Base-by-base conservation (phyloP, 2,797 vertebrate genomes). In the Bradypus variegatus region DNA sequence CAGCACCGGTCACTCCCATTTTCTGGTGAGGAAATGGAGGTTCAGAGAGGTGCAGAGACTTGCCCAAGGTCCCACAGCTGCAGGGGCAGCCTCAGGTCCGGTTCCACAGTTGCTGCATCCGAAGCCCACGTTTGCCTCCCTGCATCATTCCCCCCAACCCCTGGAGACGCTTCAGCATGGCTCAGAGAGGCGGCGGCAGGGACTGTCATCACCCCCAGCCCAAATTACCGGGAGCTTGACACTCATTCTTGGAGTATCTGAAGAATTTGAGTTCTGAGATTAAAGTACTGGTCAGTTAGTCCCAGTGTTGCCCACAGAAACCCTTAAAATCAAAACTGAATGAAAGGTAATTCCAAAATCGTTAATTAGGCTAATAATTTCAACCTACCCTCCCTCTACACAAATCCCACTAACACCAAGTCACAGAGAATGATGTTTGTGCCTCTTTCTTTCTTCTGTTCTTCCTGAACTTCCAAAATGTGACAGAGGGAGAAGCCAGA, bases 271-370 rank as follows among this genome's bases (percentile, higher is more conserved):
- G 27, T 90, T 85, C 2, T 85, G 75, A 58, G 75, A 29, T 38
- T n/a, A 58, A 73, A 69, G 23, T 70, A 33, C 62, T 58, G 29
- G 55, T 38, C 53, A 76, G 13, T 62, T 31, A 64, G 27, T 69
- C 18, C 12, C 58, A 64, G 41, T 45, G 4, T 41, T 85, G 19
- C 27, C 18, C 29, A 55, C 72, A 50, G 65, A 64, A n/a, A 82
- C 55, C 36, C 18, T 86, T 76, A 78, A 72, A 86, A 48, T 88
- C 62, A 86, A 38, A 82, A 78, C 18, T 48, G 38, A 86, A 79
- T 53, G 50, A 73, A 90, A 88, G 45, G 69, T 80, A 93, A 38
- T 48, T 82, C 45, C 10, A 58, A 90, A 89, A 86, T 88, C 58
- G 33, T 89, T 80, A 60, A 55, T 93, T 33, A 27, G 84, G 33